A percentile compares a stretch with the other conserved stretches of the same genome.
phyloP scores from a whole-genome alignment of 2,797 vertebrate genomes.

The Trematomus bernacchii region DNA sequence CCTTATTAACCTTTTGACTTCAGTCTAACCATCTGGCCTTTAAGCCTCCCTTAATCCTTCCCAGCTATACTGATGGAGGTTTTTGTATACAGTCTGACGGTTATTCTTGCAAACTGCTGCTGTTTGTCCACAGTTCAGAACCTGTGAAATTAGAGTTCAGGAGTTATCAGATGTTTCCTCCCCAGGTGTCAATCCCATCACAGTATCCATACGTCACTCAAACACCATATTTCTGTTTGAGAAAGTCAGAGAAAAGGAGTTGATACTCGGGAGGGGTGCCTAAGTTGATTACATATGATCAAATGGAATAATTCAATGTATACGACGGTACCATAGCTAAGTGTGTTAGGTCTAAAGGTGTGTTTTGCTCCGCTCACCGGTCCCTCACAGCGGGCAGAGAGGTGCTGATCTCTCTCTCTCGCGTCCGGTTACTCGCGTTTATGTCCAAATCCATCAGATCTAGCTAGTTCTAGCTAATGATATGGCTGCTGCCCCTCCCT shows the following conservation, averaged over 20 bases:
- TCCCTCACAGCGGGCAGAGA: too few relatives aligned
- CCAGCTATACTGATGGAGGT: conserved; percentile 7
- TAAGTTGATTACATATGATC: too few relatives aligned
- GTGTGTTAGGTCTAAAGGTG: too few relatives aligned
- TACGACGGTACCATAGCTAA: too few relatives aligned
- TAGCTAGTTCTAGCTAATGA: too few relatives aligned
- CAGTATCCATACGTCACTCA: conserved; percentile 33
- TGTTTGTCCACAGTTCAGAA: conserved; percentile 3
- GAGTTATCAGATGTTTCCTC: conserved; percentile 18
- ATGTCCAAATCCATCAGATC: too few relatives aligned
- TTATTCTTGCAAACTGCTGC: neutral
- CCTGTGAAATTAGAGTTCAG: conserved; percentile 15
- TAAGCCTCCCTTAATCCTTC: conserved; percentile 7
- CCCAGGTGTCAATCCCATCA: conserved; percentile 14
- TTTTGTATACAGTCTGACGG: neutral
- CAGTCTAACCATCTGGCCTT: conserved; percentile 30
- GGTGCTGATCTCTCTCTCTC: too few relatives aligned
- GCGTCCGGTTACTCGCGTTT: too few relatives aligned
- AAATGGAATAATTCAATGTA: too few relatives aligned
- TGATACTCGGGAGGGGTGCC: too few relatives aligned
- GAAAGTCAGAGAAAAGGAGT: conserved; percentile 30
- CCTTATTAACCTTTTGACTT: conserved; percentile 2
- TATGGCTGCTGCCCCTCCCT: too few relatives aligned
- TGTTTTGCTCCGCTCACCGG: too few relatives aligned
- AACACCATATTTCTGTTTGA: conserved; percentile 2